These are phyloP conservation scores for Eulemur rufifrons DNA, from an alignment of 2,113 vertebrate species.

Conservation along the genomic window DNA sequence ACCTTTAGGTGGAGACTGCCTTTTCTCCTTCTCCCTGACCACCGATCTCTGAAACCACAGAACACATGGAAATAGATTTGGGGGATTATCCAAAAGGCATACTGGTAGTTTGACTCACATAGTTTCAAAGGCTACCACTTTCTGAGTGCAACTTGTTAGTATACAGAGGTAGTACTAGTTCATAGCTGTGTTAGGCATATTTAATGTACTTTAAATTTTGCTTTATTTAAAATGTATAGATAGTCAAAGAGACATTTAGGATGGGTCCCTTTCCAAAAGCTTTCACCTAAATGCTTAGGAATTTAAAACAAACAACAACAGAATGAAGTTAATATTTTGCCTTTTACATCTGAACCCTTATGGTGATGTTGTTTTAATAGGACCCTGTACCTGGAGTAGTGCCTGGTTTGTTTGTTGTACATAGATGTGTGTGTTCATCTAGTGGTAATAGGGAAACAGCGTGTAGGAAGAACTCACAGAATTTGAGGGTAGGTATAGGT, in stretches of 20 bases:
- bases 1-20: not conserved
- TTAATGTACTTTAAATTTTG: not conserved
- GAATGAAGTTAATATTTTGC: not conserved
- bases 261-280: not conserved
- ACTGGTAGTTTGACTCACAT: constrained; percentile 17
- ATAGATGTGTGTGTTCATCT: not conserved
- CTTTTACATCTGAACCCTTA: constrained; percentile 9
- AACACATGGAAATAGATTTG: not conserved
- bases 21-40: not conserved
- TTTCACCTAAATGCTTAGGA: not conserved
- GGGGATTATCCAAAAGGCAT: not conserved
- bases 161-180: not conserved
- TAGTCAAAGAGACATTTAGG: not conserved
- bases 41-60: not conserved
- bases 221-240: not conserved
- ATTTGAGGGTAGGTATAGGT: not conserved
- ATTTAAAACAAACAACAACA: not conserved
- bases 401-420: not conserved
- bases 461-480: not conserved
- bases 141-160: not conserved
- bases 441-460: not conserved
- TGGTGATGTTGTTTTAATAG: not conserved
- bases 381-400: not conserved
- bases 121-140: constrained; percentile 11
- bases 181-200: not conserved